Evolutionary conservation across 2,888 invertebrate genomes (phyloP), one percentile per base, ranked within the genome.

Genomic region (Oxycera nigricornis): DNA sequence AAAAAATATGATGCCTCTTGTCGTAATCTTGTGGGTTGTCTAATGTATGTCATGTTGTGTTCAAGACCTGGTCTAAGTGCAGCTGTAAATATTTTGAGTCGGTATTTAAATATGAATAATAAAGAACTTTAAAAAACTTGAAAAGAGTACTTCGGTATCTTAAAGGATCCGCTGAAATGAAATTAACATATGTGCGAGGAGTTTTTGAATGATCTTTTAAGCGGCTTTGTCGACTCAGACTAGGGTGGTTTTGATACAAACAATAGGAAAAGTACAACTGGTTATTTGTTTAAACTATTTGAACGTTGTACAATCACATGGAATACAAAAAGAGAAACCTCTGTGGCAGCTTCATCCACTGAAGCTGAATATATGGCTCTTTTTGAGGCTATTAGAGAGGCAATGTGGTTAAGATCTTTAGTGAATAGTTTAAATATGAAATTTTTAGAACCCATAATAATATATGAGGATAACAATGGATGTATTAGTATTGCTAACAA

Each of bases 21-120:
- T 76, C 52, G 72, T 74, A 79, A 76, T 72, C 55, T 79, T 22
- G 73, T 78, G 20, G 78, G 77, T 7, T 79, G 75, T 74, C 76
- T 78, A 35, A 78, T 78, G 77, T 79, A 78, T 31, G 61, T 77
- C 14, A 77, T 78, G 76, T 7, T 74, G 72, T 77, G 76, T 68
- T 75, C 77, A 2, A 28, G 77, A 67, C 76, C 77, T 55, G 78
- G 76, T 65, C 68, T 78, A 55, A 76, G 73, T 35, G 68, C 30
- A 35, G 73, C 76, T 41, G 68, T 70, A 35, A 70, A 52, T 26
- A 52, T 52, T 26, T 35, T 70, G n/a, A 70, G 70, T 70, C 20
- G 79, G 73, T 77, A 79, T 77, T 61, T 68, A 14, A 78, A 79
- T 46, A 78, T 78, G 22, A 79, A 78, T 59, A 80, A 77, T 35